Evolutionary conservation across 2,113 vertebrate genomes (phyloP), one percentile per base, ranked within the genome.

Genomic region (Oryzias melastigma): DNA sequence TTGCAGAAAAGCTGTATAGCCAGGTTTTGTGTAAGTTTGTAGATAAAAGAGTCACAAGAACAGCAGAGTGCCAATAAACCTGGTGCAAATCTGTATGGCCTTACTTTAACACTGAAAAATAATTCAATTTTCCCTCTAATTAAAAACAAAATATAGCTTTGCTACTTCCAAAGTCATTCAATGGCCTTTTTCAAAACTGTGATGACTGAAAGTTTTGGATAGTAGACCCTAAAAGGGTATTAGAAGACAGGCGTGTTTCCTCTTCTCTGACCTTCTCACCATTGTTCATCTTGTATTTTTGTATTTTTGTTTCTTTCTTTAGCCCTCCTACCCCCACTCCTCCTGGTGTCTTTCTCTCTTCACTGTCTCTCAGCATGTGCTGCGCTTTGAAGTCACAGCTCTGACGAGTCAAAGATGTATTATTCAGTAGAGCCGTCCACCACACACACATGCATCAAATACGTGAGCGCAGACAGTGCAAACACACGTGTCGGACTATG

Each of bases 391-490:
- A 92, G 90, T 91, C 71, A 56, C 77, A 73, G 72, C 82, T 90
- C 82, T 90, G 90, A 91, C 88, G 75, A 90, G 90, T 88, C 86
- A 89, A 88, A 92, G 90, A 93, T 92, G 90, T 91, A 92, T 93
- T 90, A 93, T 93, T 91, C 88, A 92, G 83, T 27, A 87, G 79
- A 69, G 64, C 83, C 50, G 64, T 87, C 65, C 45, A 81, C 49
- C 49, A 61, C 64, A 73, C 65, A 68, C 60, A 71, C 65, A 78
- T 20, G 3, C 58, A 60, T 35, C 65, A 58, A 53, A 68, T 58
- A 71, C 65, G 75, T 20, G 1, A 55, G 58, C 17, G 19, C 50
- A 65, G 25, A 27, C 35, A 50, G 63, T 68, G 53, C 52, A 64
- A 68, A 76, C 56, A 19, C 62, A 57, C 67, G 71, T 53, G 40